phyloP scores from a whole-genome alignment of 2,797 vertebrate species.

The Gymnopithys bicolor region DNA sequence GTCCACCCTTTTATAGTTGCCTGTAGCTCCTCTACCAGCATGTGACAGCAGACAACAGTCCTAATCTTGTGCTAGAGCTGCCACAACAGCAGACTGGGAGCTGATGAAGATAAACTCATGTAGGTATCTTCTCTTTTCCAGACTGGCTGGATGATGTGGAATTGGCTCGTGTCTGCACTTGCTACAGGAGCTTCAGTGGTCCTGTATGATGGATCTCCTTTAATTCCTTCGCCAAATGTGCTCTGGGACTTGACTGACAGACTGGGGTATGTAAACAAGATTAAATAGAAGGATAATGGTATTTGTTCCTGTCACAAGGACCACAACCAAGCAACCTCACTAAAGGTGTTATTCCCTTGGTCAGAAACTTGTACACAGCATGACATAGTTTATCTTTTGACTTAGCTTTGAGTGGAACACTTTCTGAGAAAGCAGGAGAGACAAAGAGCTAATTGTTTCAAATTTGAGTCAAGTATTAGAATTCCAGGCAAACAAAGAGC shows the following conservation, averaged over 20 bases:
- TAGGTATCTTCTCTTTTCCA: constrained; percentile 30
- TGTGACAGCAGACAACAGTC: background rate
- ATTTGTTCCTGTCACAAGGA: background rate
- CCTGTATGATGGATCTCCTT: constrained; percentile 93
- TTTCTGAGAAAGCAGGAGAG: background rate
- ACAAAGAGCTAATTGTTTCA: constrained; percentile 47
- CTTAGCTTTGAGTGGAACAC: background rate
- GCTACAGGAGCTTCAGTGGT: constrained; percentile 92
- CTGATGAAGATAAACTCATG: background rate
- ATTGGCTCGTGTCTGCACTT: constrained; percentile 91
- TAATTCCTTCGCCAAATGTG: constrained; percentile 89
- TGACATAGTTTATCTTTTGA: background rate
- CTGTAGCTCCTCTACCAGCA: background rate
- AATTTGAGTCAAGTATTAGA: constrained; percentile 24
- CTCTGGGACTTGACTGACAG: constrained; percentile 95
- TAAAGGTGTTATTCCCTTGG: background rate
- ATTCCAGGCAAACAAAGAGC: constrained; percentile 43
- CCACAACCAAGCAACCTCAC: fast-evolving
- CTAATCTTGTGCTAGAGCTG: background rate
- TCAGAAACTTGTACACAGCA: background rate
- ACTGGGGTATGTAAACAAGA: constrained; percentile 83
- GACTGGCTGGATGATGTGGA: constrained; percentile 99
- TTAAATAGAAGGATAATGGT: fast-evolving
- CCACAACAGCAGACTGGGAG: background rate
- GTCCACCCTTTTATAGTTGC: background rate